Evolutionary conservation across 2,113 vertebrate genomes (phyloP).

Genomic region (Sardina pilchardus): DNA sequence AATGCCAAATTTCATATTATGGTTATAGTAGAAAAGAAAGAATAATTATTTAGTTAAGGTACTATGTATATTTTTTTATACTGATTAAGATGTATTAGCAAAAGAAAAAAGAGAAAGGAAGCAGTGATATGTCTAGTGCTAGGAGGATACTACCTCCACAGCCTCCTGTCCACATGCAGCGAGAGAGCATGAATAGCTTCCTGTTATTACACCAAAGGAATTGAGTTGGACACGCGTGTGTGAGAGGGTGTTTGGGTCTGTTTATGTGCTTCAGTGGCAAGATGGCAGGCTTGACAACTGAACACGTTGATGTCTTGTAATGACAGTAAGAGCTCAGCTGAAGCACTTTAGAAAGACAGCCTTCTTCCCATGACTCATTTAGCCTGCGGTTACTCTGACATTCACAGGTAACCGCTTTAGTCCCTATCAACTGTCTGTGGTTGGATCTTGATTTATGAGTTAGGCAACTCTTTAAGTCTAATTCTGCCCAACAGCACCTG

Average conservation of each 20-base stretch:
- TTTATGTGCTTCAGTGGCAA: neutral
- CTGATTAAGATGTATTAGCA: neutral
- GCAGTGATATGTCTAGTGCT: neutral
- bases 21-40: neutral
- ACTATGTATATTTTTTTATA: no score
- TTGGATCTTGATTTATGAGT: neutral
- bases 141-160: neutral
- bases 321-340: slow-evolving; percentile 29
- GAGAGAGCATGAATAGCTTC: neutral
- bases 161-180: neutral
- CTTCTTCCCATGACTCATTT: slow-evolving; percentile 35
- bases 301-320: slow-evolving; percentile 28
- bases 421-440: slow-evolving; percentile 13
- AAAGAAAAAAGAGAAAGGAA: neutral
- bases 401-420: slow-evolving; percentile 25
- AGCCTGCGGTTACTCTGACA: slow-evolving; percentile 29
- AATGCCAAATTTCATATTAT: neutral
- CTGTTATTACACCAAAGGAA: neutral
- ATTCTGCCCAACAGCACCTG: neutral
- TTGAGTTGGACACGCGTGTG: neutral
- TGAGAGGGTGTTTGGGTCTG: neutral
- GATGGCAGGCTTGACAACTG: slow-evolving; percentile 14
- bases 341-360: neutral
- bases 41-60: neutral
- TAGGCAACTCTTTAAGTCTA: neutral